A percentile compares a stretch with the other conserved stretches of the same genome.
phyloP scores from a whole-genome alignment of 2,888 invertebrate species.

The Orthonevra nobilis region DNA sequence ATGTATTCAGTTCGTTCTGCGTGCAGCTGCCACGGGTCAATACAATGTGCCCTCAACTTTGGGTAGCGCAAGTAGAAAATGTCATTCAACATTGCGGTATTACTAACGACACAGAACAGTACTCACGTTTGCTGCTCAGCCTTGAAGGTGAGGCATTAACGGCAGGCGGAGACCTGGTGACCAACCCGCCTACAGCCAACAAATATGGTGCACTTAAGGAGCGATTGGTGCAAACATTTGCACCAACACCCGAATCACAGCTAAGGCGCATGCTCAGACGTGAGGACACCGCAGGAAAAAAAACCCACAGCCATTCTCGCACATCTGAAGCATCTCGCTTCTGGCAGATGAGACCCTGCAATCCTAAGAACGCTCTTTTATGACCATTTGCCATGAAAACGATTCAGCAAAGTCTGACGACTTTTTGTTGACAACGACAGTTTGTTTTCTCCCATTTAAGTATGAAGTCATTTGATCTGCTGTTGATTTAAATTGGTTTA shows the following conservation, averaged over 20 bases:
- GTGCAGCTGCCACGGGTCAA: neutral
- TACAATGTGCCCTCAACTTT: neutral
- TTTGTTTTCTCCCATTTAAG: too few species aligned
- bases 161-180: neutral
- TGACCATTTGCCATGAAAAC: neutral
- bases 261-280: neutral
- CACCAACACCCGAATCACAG: neutral
- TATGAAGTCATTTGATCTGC: too few species aligned
- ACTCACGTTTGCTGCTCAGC: neutral
- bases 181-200: neutral
- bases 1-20: too few species aligned
- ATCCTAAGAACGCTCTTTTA: neutral
- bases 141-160: too few species aligned
- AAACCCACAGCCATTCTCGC: too few species aligned
- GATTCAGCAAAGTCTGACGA: too few species aligned
- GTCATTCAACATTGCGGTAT: neutral
- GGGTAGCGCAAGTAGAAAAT: too few species aligned
- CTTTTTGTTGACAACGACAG: too few species aligned
- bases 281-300: neutral
- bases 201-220: neutral
- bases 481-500: too few species aligned
- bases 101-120: too few species aligned
- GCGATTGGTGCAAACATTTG: neutral
- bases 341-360: neutral
- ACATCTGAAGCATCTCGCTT: too few species aligned